phyloP scores from a whole-genome alignment of 2,113 vertebrate genomes.

The Chaenogobius annularis region DNA sequence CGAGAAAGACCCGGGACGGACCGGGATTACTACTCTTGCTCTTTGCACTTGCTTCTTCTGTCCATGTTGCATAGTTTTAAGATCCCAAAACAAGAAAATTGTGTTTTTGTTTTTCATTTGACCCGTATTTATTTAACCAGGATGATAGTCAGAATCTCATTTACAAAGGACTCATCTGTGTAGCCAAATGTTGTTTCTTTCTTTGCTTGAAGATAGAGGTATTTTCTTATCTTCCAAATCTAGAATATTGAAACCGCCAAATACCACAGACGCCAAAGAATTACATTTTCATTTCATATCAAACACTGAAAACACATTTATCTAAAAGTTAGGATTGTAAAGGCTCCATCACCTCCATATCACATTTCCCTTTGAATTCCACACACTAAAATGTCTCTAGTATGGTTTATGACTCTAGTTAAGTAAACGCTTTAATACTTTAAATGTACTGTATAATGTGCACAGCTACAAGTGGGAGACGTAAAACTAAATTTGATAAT shows the following conservation, averaged over 20 bases:
- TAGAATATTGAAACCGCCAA: neutral
- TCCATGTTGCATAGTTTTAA: neutral
- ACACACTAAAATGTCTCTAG: neutral
- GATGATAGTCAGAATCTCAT: too few species aligned
- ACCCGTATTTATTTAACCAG: too few species aligned
- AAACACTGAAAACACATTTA: neutral
- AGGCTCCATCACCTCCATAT: neutral
- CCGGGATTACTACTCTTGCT: slow-evolving; percentile 37
- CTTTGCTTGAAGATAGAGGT: neutral
- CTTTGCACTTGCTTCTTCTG: neutral
- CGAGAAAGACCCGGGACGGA: slow-evolving; percentile 59
- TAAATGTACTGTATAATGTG: too few species aligned
- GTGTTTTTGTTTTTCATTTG: too few species aligned
- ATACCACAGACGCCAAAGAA: neutral
- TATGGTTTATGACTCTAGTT: too few species aligned
- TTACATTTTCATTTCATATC: neutral
- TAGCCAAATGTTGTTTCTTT: too few species aligned
- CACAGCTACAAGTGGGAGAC: too few species aligned
- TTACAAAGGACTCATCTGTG: too few species aligned
- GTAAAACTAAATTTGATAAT: too few species aligned
- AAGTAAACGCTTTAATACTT: too few species aligned
- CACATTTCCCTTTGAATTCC: neutral
- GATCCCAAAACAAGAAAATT: too few species aligned
- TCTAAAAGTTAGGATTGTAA: neutral
- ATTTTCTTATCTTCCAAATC: neutral